phyloP scores from a whole-genome alignment of 2,888 invertebrate genomes.

The Cerastis leucographa region DNA sequence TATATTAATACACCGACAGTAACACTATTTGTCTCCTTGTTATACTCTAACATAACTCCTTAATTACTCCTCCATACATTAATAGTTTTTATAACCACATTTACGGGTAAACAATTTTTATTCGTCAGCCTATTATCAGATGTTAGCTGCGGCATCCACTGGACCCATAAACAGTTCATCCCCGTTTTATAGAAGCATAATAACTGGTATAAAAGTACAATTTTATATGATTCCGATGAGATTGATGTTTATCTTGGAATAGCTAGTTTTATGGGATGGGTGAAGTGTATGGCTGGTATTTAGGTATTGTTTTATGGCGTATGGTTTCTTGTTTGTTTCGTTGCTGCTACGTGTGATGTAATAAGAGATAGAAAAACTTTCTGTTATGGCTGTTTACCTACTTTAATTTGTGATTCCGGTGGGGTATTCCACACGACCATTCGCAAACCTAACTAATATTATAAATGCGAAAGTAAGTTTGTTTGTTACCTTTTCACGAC shows the following conservation, averaged over 20 bases:
- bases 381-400: background rate
- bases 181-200: slow-evolving; percentile 83
- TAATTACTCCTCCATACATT: slow-evolving; percentile 49
- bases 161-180: slow-evolving; percentile 59
- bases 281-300: slow-evolving; percentile 69
- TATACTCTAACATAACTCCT: slow-evolving; percentile 28
- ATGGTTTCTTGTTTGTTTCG: slow-evolving; percentile 62
- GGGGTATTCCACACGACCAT: background rate
- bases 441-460: no score
- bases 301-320: slow-evolving; percentile 72
- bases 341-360: slow-evolving; percentile 17
- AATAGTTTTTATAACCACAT: slow-evolving; percentile 45
- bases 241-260: slow-evolving; percentile 85
- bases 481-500: no score
- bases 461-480: no score
- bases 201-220: slow-evolving; percentile 85
- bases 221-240: slow-evolving; percentile 84
- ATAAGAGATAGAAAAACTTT: slow-evolving; percentile 7
- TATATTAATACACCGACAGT: background rate
- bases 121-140: slow-evolving; percentile 56
- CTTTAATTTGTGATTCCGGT: background rate
- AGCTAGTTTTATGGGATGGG: slow-evolving; percentile 76
- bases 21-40: slow-evolving; percentile 24
- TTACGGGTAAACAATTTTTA: slow-evolving; percentile 67
- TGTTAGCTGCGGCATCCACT: slow-evolving; percentile 54